Percentiles rank a stretch among this genome's conserved stretches.
phyloP scores from a whole-genome alignment of 2,113 vertebrate genomes.

The Hippolais icterina region DNA sequence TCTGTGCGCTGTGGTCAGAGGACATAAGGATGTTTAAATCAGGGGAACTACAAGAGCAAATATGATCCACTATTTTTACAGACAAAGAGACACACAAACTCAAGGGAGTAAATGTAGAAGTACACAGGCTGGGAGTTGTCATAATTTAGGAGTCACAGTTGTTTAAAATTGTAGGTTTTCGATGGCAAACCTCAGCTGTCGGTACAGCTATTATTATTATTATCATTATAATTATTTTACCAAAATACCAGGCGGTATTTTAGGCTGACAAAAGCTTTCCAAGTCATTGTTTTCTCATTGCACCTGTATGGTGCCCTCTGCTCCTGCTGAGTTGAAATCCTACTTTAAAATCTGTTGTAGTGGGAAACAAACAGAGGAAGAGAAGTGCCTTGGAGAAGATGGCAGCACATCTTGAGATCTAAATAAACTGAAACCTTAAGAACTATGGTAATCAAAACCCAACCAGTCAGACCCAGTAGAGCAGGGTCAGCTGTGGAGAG shows the following conservation, averaged over 20 bases:
- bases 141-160: constrained; percentile 35
- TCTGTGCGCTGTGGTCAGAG: accelerated
- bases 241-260: constrained; percentile 61
- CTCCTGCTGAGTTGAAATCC: constrained; percentile 46
- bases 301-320: constrained; percentile 21
- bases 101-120: background rate
- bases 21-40: background rate
- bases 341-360: constrained; percentile 44
- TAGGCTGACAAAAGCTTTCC: constrained; percentile 60
- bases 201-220: constrained; percentile 14
- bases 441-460: background rate
- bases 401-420: background rate
- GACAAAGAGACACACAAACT: background rate
- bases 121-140: background rate
- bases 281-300: constrained; percentile 66
- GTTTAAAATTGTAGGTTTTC: constrained; percentile 70
- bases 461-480: background rate
- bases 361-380: constrained; percentile 5
- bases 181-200: constrained; percentile 36
- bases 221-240: constrained; percentile 73
- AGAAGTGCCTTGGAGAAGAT: background rate
- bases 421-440: background rate
- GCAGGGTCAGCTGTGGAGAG: background rate
- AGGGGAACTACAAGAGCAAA: background rate
- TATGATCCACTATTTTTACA: background rate